These are phyloP conservation scores for Rotaria magnacalcarata DNA, from an alignment of 2,888 invertebrate species.

Conservation along the genomic window DNA sequence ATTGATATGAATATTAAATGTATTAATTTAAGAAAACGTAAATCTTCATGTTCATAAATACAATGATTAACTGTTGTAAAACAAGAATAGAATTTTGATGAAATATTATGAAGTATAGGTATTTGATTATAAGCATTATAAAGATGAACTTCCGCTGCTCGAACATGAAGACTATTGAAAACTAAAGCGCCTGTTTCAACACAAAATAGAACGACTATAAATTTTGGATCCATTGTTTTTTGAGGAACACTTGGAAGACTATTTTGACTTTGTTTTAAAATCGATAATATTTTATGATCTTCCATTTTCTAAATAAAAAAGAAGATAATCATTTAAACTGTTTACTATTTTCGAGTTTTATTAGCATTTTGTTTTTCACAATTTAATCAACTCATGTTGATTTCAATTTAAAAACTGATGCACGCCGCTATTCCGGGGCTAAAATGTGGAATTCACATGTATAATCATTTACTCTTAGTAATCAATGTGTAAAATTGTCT, in stretches of 20 bases:
- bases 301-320: background rate
- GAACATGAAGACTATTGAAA: constrained; percentile 3
- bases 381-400: no score
- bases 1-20: background rate
- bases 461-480: no score
- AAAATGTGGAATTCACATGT: no score
- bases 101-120: background rate
- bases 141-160: background rate
- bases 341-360: no score
- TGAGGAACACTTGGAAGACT: background rate
- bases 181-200: background rate
- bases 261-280: background rate
- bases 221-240: constrained; percentile 9
- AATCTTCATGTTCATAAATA: background rate
- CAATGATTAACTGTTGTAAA: background rate
- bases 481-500: no score
- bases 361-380: no score
- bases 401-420: no score
- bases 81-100: background rate
- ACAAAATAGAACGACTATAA: background rate
- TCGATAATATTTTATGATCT: background rate
- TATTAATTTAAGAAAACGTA: background rate
- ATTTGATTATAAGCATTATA: background rate
- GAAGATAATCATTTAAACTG: background rate
- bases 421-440: no score